Percentiles rank a stretch among this genome's conserved stretches.
These are phyloP conservation scores for Dasysyrphus albostriatus DNA, from an alignment of 2,888 invertebrate genomes.

Conservation along the genomic window DNA sequence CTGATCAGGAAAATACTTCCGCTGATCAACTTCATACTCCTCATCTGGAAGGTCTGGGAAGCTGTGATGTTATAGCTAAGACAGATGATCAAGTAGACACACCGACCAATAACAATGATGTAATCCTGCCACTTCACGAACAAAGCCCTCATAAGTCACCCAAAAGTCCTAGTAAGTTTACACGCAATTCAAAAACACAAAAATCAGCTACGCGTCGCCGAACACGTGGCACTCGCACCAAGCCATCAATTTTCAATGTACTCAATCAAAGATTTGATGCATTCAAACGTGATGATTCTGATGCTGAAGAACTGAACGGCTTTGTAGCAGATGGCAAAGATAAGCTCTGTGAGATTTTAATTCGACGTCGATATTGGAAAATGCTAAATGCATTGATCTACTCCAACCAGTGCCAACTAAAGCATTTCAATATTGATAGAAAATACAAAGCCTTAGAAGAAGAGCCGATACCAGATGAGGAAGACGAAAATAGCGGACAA, in stretches of 20 bases:
- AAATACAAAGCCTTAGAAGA: constrained; percentile 78
- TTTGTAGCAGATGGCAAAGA: constrained; percentile 45
- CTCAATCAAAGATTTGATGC: constrained; percentile 26
- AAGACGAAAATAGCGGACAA: constrained; percentile 51
- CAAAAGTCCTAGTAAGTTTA: constrained; percentile 30
- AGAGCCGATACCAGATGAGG: constrained; percentile 25
- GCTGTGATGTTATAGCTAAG: constrained; percentile 50
- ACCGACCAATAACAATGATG: constrained; percentile 22
- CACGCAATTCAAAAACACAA: constrained; percentile 16
- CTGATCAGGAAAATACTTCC: constrained; percentile 76
- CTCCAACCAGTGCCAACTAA: constrained; percentile 79
- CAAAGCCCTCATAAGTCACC: constrained; percentile 29
- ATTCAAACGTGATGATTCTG: constrained; percentile 29
- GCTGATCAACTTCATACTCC: constrained; percentile 54
- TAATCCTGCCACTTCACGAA: constrained; percentile 54
- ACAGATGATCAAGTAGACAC: constrained; percentile 30
- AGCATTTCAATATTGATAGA: constrained; percentile 79
- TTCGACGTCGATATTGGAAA: constrained; percentile 77
- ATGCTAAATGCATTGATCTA: constrained; percentile 78
- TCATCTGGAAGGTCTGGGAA: constrained; percentile 56
- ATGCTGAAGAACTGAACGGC: constrained; percentile 58
- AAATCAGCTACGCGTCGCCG: constrained; percentile 8
- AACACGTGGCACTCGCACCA: constrained; percentile 20
- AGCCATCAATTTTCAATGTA: constrained; percentile 12
- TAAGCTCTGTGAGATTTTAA: not conserved